Evolutionary conservation across 2,113 vertebrate species (phyloP).

Genomic region (Callipepla californica): DNA sequence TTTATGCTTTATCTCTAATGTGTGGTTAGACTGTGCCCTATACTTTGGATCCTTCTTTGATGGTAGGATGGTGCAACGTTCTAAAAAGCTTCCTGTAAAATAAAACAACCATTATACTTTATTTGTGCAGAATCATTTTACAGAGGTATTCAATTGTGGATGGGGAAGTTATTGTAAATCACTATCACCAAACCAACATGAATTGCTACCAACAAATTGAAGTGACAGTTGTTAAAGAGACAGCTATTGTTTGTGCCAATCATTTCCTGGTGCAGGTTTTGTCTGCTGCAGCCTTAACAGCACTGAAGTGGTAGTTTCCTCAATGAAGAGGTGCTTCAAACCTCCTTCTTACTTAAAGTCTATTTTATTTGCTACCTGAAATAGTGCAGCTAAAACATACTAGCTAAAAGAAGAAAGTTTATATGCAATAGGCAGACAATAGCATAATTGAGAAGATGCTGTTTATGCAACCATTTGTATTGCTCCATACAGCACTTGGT

Average conservation of each 20-base stretch:
- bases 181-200: background rate
- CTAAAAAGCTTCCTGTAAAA: background rate
- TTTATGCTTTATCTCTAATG: background rate
- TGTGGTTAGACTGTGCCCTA: background rate
- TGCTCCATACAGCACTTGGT: background rate
- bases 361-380: background rate
- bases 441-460: background rate
- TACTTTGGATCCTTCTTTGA: background rate
- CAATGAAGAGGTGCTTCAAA: background rate
- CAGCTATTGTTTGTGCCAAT: background rate
- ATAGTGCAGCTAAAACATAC: background rate
- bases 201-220: constrained; percentile 3
- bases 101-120: background rate
- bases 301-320: background rate
- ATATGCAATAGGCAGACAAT: background rate
- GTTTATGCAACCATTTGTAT: background rate
- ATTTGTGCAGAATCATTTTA: background rate
- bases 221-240: constrained; percentile 1
- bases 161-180: background rate
- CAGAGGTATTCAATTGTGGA: background rate
- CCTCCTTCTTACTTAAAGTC: background rate
- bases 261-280: background rate
- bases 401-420: background rate
- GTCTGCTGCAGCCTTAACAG: background rate
- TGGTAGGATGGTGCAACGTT: background rate